Base-by-base conservation (phyloP, 2,797 vertebrate genomes). In the Phyllotis vaccarum region DNA sequence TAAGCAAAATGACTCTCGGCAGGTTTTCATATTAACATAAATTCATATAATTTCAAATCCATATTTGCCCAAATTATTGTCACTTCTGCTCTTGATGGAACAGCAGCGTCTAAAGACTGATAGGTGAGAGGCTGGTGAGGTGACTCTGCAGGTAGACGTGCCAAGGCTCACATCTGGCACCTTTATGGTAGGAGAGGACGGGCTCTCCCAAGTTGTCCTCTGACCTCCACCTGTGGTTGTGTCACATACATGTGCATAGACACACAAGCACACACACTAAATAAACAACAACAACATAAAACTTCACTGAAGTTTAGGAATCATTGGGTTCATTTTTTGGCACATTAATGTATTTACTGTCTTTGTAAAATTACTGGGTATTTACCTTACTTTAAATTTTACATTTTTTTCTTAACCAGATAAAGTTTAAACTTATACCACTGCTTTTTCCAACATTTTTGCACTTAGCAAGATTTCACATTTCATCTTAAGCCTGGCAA, bases 381-480 rank as follows among this genome's bases (percentile, higher is more conserved):
- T 91, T 43, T 37, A 74, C 82, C 9, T 82, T 92, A 34, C 68
- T 92, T 95, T 88, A 79, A 6, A 46, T 91, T 93, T 89, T 13
- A 24, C 82, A 16, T 91, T 97, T 95, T 94, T 97, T 79, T 95
- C 91, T 97, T 74, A 27, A 82, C 75, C 46, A 96, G 92, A 92
- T 52, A 52, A 27, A 94, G 74, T 91, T 97, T 43, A 97, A 97
- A 79, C 34, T 89, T 92, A 92, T 56, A 91, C n/a, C 64, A 68
- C 40, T 60, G n/a, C 52, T 97, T 95, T 78, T 75, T 94, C n/a
- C 14, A 0, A 11, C 60, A 31, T 76, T 0, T 0, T 12, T 86
- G 21, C 27, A 31, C 34, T 96, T 92, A 76, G 49, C 64, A 24
- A 1, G 13, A 58, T 96, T 96, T 93, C 1, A 0, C 13, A 16